These are phyloP conservation scores for Scleropages formosus DNA, from an alignment of 2,797 vertebrate genomes.

Conservation along the genomic window DNA sequence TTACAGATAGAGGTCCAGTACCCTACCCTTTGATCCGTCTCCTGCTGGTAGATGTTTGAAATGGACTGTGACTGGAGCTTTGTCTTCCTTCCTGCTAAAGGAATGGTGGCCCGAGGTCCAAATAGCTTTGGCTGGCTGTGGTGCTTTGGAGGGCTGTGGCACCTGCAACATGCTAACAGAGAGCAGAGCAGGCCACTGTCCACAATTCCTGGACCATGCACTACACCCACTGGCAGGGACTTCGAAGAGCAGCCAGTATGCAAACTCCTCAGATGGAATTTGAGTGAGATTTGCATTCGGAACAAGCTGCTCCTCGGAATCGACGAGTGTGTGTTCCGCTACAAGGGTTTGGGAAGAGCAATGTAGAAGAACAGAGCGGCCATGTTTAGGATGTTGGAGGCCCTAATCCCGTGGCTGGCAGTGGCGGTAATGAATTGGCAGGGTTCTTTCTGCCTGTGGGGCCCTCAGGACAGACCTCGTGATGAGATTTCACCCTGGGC, in stretches of 20 bases:
- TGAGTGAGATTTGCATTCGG: constrained; percentile 5
- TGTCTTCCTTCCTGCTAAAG: not conserved
- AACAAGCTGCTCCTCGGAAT: not conserved
- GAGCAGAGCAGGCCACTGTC: not conserved
- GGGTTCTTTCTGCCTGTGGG: not conserved
- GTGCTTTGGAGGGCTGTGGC: not conserved
- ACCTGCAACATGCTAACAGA: not conserved
- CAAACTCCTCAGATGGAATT: constrained; percentile 7
- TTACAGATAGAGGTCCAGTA: no score
- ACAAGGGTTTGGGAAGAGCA: not conserved
- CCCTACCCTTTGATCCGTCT: no score
- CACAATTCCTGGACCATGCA: not conserved
- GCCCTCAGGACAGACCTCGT: not conserved
- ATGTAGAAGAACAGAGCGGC: not conserved
- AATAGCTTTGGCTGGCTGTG: not conserved
- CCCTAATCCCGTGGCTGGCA: not conserved
- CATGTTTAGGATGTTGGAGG: not conserved
- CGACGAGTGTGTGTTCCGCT: not conserved
- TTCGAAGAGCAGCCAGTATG: constrained; percentile 4
- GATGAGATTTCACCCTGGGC: constrained; percentile 5
- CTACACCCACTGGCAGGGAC: not conserved
- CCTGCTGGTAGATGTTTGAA: no score
- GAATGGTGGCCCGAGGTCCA: not conserved
- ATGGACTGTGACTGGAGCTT: not conserved
- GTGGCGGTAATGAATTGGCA: no score